Evolutionary conservation across 2,888 invertebrate genomes (phyloP), one percentile per base, ranked within the genome.

Genomic region (Drosophila engyochracea): DNA sequence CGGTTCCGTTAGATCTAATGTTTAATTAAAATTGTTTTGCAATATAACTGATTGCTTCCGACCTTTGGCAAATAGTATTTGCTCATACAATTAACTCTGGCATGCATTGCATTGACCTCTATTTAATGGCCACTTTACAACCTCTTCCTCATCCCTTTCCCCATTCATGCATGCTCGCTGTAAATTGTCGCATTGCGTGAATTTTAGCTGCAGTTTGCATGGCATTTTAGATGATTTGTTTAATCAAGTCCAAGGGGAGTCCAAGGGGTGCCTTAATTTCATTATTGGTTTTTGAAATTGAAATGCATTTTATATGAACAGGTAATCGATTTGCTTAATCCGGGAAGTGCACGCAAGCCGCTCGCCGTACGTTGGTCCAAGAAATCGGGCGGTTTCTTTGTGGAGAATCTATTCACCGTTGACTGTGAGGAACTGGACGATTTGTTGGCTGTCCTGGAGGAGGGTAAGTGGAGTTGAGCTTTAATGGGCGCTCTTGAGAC

Each of bases 351-450:
- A 1, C 95, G 97, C 59, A 93, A 93, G 92, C 97, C 98, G 0
- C 94, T 98, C 53, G 96, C 97, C 65, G 98, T 99, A 16, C 95
- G 99, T 58, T 99, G 99, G 98, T 97, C 97, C 52, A 98, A 98
- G 93, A 98, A 98, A 92, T 96, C 96, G 57, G 94, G 97, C 19
- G 97, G 98, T 4, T 99, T 99, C 93, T 98, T 98, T 93, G 98
- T 99, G 7, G 99, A 99, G 93, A 99, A 99, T 93, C 95, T 97
- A n/a, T 99, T 99, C 92, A 97, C 97, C 0, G 98, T 98, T 0
- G 98, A 98, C 92, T 99, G 99, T 92, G 98, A 98, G 92, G 97
- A 98, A 90, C 94, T 98, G 55, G 98, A 98, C 83, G 98, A 99
- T 93, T 94, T 99, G 67, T 95, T 98, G 90, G 98, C 98, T 0